Conservation (phyloP, 2,797 vertebrate genomes). For the Trachops cirrhosus region DNA sequence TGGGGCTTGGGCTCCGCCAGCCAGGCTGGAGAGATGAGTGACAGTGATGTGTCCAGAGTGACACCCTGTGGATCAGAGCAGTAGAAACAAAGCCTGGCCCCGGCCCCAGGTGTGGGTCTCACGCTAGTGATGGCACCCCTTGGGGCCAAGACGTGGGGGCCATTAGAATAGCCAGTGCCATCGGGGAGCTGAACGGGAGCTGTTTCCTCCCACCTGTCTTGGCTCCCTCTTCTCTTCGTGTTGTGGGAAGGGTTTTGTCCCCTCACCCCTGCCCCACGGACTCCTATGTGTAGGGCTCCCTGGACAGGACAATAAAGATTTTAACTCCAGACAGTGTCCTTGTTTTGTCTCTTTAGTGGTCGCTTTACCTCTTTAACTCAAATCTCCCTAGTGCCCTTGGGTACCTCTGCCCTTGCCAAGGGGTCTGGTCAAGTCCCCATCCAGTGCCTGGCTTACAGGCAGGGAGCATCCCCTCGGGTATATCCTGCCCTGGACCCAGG, state of each 20-base stretch:
- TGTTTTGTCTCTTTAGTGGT: neutral
- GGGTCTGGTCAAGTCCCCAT: neutral
- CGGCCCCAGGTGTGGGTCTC: neutral
- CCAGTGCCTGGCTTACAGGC: neutral
- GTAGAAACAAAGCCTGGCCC: neutral
- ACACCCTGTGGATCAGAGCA: neutral
- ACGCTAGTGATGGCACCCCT: neutral
- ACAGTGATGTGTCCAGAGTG: neutral
- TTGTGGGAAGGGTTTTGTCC: neutral
- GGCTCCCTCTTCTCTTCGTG: neutral
- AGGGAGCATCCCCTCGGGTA: neutral
- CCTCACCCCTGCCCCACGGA: neutral
- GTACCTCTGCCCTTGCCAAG: neutral
- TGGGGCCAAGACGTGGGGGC: neutral
- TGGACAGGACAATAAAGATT: slow-evolving; percentile 64
- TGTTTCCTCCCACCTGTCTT: neutral
- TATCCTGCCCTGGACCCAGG: neutral
- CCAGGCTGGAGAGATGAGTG: neutral
- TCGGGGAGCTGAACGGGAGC: neutral
- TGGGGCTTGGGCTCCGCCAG: neutral
- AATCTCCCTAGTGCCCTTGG: neutral
- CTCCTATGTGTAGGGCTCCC: neutral
- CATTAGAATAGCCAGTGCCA: neutral
- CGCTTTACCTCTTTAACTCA: neutral
- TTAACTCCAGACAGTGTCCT: neutral